A percentile compares a stretch with the other conserved stretches of the same genome.
phyloP scores from a whole-genome alignment of 2,797 vertebrate genomes.

The Chromis chromis region DNA sequence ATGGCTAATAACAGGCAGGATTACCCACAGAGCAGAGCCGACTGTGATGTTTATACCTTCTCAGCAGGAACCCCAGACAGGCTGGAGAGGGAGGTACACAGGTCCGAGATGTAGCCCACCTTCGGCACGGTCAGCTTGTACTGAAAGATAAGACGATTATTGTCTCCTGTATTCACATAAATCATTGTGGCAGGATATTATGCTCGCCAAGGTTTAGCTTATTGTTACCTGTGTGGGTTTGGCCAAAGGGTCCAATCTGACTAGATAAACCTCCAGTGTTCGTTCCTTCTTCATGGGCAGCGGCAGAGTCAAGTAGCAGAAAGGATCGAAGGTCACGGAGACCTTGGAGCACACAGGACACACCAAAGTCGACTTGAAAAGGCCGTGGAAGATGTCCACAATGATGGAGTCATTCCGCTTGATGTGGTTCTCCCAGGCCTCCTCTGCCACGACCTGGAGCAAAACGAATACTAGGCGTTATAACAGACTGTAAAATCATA shows the following conservation, averaged over 20 bases:
- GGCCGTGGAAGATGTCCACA: slow-evolving; percentile 99
- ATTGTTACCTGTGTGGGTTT: slow-evolving; percentile 93
- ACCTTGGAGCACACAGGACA: slow-evolving; percentile 96
- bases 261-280: slow-evolving; percentile 94
- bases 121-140: slow-evolving; percentile 98
- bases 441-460: slow-evolving; percentile 93
- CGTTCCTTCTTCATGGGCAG: slow-evolving; percentile 98
- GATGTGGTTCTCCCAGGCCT: slow-evolving; percentile 98
- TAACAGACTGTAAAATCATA: background rate
- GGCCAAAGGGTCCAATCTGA: slow-evolving; percentile 92
- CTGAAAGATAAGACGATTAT: slow-evolving; percentile 75
- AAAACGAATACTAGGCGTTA: background rate
- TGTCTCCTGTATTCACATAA: background rate
- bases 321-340: slow-evolving; percentile 98
- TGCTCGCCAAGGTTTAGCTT: too few species aligned
- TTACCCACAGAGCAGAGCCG: background rate
- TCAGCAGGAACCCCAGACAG: slow-evolving; percentile 92
- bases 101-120: slow-evolving; percentile 97
- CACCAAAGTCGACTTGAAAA: slow-evolving; percentile 98
- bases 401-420: slow-evolving; percentile 99
- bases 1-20: slow-evolving; percentile 14
- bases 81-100: slow-evolving; percentile 91
- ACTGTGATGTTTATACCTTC: slow-evolving; percentile 85
- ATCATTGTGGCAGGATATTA: background rate
- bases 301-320: slow-evolving; percentile 98